Base-by-base conservation (phyloP, 2,797 vertebrate species). In the Sebastes melanostomus region DNA sequence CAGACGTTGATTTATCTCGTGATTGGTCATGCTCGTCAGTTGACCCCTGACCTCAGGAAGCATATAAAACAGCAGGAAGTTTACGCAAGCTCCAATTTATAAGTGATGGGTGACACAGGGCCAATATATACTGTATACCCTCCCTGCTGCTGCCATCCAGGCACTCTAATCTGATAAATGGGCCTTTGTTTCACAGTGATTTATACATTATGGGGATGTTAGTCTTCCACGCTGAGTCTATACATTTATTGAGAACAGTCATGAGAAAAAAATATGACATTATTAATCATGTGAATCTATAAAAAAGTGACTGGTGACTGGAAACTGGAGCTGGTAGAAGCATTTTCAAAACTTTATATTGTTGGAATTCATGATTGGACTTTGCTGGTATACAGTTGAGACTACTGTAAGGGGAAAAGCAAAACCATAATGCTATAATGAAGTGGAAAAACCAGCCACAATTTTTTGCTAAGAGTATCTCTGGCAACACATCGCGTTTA, bases 51-150 rank as follows among this genome's bases (percentile, higher is more conserved):
- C 92, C 93, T 38, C 85, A 88, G 93, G 91, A 94, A 91, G 89
- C 93, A 85, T 86, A 94, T 94, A 92, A 94, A 95, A 92, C 90
- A 84, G 85, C 91, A 92, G 92, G 93, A 94, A 93, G 93, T 95
- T 94, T 95, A 93, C 88, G 86, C 72, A 92, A 90, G 88, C 79
- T 50, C 50, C 63, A 76, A 90, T 94, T 90, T 85, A 70, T 85
- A 90, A 85, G 86, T 67, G 86, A 80, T 72, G 71, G 72, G 75
- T 67, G 88, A 92, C 86, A 79, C 46, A 36, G 71, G 68, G 69
- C 67, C 58, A 60, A 63, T 79, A 52, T 73, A 42, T 73, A 42
- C 38, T 16, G 38, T 42, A 50, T 50, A 76, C 79, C 68, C 67
- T 63, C 65, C 58, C 46, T 24, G 63, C 62, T 70, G 60, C 73